Conservation (phyloP, 2,113 vertebrate species). For the Macroglossus sobrinus region DNA sequence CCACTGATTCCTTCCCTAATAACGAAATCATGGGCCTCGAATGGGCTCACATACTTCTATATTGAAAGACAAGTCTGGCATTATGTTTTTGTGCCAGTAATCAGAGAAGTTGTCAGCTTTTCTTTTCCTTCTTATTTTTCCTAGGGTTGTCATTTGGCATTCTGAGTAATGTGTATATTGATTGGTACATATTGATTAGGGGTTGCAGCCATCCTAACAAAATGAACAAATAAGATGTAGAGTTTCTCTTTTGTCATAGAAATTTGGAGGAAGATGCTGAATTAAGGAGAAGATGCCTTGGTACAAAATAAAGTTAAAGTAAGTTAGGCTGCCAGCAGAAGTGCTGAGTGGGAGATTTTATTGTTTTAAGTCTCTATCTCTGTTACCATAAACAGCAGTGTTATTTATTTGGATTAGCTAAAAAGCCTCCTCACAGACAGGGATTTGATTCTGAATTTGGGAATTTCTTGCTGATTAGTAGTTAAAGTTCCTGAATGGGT, state of each 20-base stretch:
- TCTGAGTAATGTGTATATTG: slow-evolving; percentile 20
- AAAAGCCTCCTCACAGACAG: slow-evolving; percentile 1
- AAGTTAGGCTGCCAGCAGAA: not conserved
- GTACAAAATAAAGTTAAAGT: not conserved
- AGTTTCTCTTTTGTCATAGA: not conserved
- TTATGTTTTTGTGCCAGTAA: not conserved
- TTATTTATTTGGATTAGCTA: not conserved
- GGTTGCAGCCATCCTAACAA: not conserved
- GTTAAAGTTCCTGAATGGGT: not conserved
- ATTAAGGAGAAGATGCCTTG: not conserved
- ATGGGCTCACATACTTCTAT: not conserved
- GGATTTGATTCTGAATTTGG: slow-evolving; percentile 27
- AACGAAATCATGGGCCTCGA: not conserved
- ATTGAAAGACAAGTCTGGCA: not conserved
- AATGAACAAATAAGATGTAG: not conserved
- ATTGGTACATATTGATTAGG: not conserved
- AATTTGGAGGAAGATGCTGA: not conserved
- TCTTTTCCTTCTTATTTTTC: slow-evolving; percentile 5
- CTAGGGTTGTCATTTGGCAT: not conserved
- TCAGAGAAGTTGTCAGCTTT: not conserved
- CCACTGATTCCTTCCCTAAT: not conserved
- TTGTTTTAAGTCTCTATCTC: not conserved
- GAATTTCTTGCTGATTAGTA: slow-evolving; percentile 12
- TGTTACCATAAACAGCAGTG: not conserved
- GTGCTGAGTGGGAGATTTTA: slow-evolving; percentile 15